Conservation (phyloP, 2,888 invertebrate genomes). For the Acronicta leporina region DNA sequence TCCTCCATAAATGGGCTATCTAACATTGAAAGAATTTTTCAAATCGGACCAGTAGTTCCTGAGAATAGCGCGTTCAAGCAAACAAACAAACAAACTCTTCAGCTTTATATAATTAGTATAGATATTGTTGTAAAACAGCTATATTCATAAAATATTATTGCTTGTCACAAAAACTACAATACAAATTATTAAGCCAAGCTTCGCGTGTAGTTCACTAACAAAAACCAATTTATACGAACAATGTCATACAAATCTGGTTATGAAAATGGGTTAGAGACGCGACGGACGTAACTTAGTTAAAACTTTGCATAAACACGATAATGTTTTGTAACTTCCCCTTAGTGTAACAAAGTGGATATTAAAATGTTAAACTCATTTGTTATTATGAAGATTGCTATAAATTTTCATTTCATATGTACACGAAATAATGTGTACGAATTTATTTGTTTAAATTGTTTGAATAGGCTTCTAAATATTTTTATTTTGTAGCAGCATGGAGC, state of each 20-base stretch:
- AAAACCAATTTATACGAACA: conserved; percentile 54
- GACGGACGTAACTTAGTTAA: conserved; percentile 48
- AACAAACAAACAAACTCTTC: too few species aligned
- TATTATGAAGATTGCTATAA: conserved; percentile 7
- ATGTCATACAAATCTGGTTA: conserved; percentile 53
- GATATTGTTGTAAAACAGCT: too few species aligned
- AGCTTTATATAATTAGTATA: too few species aligned
- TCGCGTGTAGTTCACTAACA: conserved; percentile 37
- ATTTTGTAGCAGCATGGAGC: too few species aligned
- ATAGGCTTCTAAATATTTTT: too few species aligned
- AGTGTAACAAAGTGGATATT: conserved; percentile 46
- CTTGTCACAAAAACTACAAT: conserved; percentile 11
- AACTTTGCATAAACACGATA: conserved; percentile 52
- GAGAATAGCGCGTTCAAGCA: too few species aligned
- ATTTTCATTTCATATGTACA: too few species aligned
- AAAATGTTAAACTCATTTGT: conserved; percentile 37
- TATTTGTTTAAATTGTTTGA: too few species aligned
- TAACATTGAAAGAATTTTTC: too few species aligned
- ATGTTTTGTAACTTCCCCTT: conserved; percentile 48
- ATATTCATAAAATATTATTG: background rate
- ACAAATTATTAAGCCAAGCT: conserved; percentile 2
- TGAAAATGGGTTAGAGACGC: conserved; percentile 30
- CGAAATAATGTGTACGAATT: background rate
- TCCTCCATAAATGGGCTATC: too few species aligned
- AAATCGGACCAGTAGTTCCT: too few species aligned